Evolutionary conservation across 2,797 vertebrate genomes (phyloP), one percentile per base, ranked within the genome.

Genomic region (Taeniopygia guttata): DNA sequence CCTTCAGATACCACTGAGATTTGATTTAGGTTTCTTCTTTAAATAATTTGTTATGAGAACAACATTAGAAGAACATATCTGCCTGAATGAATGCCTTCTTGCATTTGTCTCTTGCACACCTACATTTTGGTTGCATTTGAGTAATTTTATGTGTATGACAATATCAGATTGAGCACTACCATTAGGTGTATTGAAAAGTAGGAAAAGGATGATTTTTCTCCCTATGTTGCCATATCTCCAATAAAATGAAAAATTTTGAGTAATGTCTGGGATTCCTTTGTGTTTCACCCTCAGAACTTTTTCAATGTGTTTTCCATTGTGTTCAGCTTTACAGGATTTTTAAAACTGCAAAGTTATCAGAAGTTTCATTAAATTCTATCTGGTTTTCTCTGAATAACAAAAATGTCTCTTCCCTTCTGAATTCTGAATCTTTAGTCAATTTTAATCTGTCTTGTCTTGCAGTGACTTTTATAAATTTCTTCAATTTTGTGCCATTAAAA

Each of bases 271-370:
- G n/a, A 81, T 84, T 92, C 16, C 48, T 27, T 55, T 62, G 49
- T 68, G 68, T 73, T 88, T 89, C 58, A 77, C 26, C 30, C 25
- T 82, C 46, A 64, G 64, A 56, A 69, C 25, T 64, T 84, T 91
- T 67, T 76, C 58, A 52, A 90, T 95, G 42, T 85, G 20, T 81
- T 93, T 73, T 79, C 63, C 30, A 56, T 59, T 77, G 43, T 69
- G 66, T 66, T 91, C 88, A 75, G 51, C 72, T 96, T 97, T 97
- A 91, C 64, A 73, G 48, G 16, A 51, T 32, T 66, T 21, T 86
- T 85, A n/a, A 77, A 89, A 77, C 16, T 68, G 40, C 7, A 38
- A 88, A 89, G 43, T 75, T 94, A 87, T 73, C 70, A 93, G 25
- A 66, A 72, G 16, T 88, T 77, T 36, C 59, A 90, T 81, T 95